Percentiles rank a stretch among this genome's conserved stretches.
These are phyloP conservation scores for Anagrus nilaparvatae DNA, from an alignment of 1,140 invertebrate genomes.

Conservation along the genomic window DNA sequence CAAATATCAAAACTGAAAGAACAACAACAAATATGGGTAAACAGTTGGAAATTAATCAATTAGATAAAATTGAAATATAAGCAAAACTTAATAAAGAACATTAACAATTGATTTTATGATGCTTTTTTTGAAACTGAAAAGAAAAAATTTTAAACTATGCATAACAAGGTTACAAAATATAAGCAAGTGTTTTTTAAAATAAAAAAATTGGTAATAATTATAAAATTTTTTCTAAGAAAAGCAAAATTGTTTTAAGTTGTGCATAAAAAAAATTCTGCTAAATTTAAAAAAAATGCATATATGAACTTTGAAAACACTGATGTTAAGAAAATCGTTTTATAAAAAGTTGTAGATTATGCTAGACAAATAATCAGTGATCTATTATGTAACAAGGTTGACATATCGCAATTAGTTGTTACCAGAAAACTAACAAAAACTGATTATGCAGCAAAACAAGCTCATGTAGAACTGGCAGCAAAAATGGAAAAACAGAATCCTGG, in stretches of 20 bases:
- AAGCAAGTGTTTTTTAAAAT: constrained; percentile 10
- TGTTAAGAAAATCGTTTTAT: too few species aligned
- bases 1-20: constrained; percentile 78
- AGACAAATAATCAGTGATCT: constrained; percentile 91
- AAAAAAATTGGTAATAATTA: constrained; percentile 14
- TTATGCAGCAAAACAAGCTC: constrained; percentile 95
- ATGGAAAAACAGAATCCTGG: constrained; percentile 97
- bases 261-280: too few species aligned
- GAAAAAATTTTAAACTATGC: constrained; percentile 3
- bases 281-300: too few species aligned
- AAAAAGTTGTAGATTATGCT: constrained; percentile 79
- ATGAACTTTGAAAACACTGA: too few species aligned
- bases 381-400: constrained; percentile 94
- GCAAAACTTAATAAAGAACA: constrained; percentile 64
- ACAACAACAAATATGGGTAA: constrained; percentile 66
- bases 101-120: constrained; percentile 61
- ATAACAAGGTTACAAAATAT: constrained; percentile 1
- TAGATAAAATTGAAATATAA: constrained; percentile 77
- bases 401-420: constrained; percentile 94
- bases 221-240: too few species aligned
- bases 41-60: constrained; percentile 74
- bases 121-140: constrained; percentile 14
- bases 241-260: too few species aligned
- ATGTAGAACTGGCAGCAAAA: constrained; percentile 94
- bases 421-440: constrained; percentile 97